These are phyloP conservation scores for Odontothrips loti DNA, from an alignment of 2,888 invertebrate genomes.

Conservation along the genomic window DNA sequence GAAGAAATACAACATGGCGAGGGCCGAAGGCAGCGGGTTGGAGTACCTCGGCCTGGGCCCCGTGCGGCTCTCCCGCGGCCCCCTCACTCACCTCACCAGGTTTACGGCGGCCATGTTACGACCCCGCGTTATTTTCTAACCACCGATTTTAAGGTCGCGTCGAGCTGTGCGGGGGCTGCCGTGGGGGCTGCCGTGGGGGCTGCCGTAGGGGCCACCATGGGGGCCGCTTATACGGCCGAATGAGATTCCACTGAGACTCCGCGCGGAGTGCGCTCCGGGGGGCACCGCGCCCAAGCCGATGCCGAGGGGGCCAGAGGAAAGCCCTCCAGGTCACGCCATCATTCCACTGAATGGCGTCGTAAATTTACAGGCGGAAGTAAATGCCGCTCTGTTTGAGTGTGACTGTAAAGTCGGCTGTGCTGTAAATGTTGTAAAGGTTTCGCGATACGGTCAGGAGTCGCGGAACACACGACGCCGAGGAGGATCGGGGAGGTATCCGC, in stretches of 20 bases:
- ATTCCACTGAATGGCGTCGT: background rate
- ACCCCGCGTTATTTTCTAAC: background rate
- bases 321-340: too few relatives aligned
- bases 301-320: too few relatives aligned
- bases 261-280: background rate
- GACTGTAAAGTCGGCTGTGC: background rate
- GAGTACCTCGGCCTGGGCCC: background rate
- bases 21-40: background rate
- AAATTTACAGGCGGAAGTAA: slow-evolving; percentile 17
- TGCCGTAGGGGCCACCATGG: too few relatives aligned
- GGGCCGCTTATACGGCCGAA: background rate
- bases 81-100: background rate
- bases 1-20: too few relatives aligned
- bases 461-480: too few relatives aligned
- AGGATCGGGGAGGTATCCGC: too few relatives aligned
- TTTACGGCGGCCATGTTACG: background rate
- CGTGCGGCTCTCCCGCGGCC: too few relatives aligned
- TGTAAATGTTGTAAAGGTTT: too few relatives aligned
- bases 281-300: too few relatives aligned
- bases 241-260: background rate
- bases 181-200: background rate
- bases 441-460: background rate
- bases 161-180: too few relatives aligned
- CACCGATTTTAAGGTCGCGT: too few relatives aligned
- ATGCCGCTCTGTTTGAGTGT: slow-evolving; percentile 3